Conservation (phyloP, 2,797 vertebrate genomes). For the Fundulus diaphanus region DNA sequence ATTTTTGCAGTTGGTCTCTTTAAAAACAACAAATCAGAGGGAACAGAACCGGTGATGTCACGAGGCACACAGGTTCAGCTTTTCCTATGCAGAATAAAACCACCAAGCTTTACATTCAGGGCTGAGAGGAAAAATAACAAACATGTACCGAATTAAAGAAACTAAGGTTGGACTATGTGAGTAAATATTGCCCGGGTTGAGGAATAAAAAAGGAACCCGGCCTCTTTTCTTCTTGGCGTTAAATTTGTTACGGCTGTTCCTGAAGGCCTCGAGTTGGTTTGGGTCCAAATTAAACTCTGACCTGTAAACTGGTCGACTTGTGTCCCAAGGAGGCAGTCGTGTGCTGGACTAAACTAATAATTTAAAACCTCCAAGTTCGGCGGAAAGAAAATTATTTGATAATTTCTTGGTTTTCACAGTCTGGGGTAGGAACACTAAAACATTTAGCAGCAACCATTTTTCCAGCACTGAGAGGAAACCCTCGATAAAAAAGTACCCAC, state of each 20-base stretch:
- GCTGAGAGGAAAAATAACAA: neutral
- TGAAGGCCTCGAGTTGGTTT: neutral
- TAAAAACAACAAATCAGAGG: neutral
- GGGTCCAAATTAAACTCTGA: neutral
- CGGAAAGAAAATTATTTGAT: neutral
- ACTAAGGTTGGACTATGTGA: neutral
- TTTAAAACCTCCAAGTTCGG: neutral
- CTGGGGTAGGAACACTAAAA: neutral
- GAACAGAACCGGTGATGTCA: neutral
- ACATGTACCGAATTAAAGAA: neutral
- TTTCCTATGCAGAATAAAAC: neutral
- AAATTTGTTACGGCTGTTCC: neutral
- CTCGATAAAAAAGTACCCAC: constrained; percentile 16
- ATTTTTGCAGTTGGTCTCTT: neutral
- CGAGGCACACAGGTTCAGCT: neutral
- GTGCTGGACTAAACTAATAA: neutral
- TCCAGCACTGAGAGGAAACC: neutral
- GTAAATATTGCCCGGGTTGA: too few relatives aligned
- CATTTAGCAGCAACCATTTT: constrained; percentile 5
- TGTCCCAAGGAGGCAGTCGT: neutral
- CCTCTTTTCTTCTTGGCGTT: neutral
- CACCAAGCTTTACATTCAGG: neutral
- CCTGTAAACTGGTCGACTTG: neutral
- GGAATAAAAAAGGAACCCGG: neutral
- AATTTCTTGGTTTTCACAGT: constrained; percentile 13